Percentiles rank a stretch among this genome's conserved stretches.
These are phyloP conservation scores for Drosophila busckii DNA, from an alignment of 1,140 invertebrate species.

Conservation along the genomic window DNA sequence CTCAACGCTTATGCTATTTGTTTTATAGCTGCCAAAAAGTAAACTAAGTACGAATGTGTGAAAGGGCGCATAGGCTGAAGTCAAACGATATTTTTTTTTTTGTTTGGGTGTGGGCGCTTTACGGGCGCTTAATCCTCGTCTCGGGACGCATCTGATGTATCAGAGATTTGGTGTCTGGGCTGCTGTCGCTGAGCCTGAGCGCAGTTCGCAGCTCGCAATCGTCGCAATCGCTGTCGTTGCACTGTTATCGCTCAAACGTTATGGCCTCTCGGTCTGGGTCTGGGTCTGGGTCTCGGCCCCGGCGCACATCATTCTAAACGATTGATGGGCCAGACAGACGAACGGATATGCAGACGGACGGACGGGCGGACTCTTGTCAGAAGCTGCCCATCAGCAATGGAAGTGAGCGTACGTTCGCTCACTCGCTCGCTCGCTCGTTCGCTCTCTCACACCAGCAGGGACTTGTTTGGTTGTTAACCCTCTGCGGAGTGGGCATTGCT, in stretches of 20 bases:
- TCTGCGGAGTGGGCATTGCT: no score
- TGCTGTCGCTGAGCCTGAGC: slow-evolving; percentile 34
- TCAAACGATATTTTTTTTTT: not conserved
- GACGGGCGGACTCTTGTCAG: slow-evolving; percentile 23
- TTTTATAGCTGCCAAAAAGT: no score
- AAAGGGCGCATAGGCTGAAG: no score
- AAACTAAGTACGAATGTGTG: no score
- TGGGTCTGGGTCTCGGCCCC: slow-evolving; percentile 4
- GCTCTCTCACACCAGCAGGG: not conserved
- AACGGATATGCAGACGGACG: slow-evolving; percentile 5
- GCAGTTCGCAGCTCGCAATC: no score
- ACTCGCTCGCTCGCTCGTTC: not conserved
- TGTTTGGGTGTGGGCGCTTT: slow-evolving; percentile 24
- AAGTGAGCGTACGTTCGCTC: not conserved
- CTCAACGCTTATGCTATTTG: no score
- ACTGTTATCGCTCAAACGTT: not conserved
- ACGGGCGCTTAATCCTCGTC: slow-evolving; percentile 56
- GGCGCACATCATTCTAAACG: slow-evolving; percentile 56
- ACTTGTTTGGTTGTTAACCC: not conserved
- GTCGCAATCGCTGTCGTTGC: slow-evolving; percentile 28
- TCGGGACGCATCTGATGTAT: slow-evolving; percentile 67
- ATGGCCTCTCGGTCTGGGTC: not conserved
- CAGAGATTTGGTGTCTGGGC: slow-evolving; percentile 47
- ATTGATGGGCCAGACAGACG: slow-evolving; percentile 56
- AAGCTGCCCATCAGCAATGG: slow-evolving; percentile 12